Evolutionary conservation across 2,797 vertebrate genomes (phyloP), one percentile per base, ranked within the genome.

Genomic region (Falco concolor): DNA sequence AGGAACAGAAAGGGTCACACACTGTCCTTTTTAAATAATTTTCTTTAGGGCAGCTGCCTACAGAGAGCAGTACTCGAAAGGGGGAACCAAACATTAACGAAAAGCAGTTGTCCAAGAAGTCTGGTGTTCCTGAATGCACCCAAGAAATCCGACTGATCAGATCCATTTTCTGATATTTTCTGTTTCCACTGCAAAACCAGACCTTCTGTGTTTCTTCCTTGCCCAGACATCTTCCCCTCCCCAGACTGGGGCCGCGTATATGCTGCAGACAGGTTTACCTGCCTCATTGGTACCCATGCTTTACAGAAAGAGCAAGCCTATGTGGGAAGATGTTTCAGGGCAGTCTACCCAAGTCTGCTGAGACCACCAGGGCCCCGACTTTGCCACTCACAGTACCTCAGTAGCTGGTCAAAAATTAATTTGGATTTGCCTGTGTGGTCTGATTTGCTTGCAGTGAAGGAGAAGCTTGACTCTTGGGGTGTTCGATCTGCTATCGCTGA

Each of bases 351-450:
- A 90, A 78, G 18, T 13, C 27, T 57, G 12, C 42, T 50, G 57
- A 88, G 44, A 81, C 19, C 22, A 68, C 32, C 0, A 1, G 15
- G 34, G 12, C 19, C 22, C 32, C 80, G 45, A 68, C n/a, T 42
- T 70, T 47, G 64, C 24, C 10, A 22, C 12, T 57, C 44, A 10
- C 30, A 32, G 20, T 38, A 65, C 28, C 15, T 72, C 63, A 88
- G 24, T 61, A 59, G 12, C 9, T 5, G 2, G 6, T 13, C 0
- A 0, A 91, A 61, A 69, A 18, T 5, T 59, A 21, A 25, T 54
- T 57, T 32, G 28, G 24, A 52, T 82, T 90, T 78, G 5, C 6
- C 6, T 36, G 1, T 53, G 14, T 21, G 36, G 13, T 69, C 50
- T 30, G 32, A 11, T 38, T 91, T 76, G 25, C 59, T 60, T 84